Percentiles rank a stretch among this genome's conserved stretches.
phyloP scores from a whole-genome alignment of 2,797 vertebrate genomes.

The Margarornis squamiger region DNA sequence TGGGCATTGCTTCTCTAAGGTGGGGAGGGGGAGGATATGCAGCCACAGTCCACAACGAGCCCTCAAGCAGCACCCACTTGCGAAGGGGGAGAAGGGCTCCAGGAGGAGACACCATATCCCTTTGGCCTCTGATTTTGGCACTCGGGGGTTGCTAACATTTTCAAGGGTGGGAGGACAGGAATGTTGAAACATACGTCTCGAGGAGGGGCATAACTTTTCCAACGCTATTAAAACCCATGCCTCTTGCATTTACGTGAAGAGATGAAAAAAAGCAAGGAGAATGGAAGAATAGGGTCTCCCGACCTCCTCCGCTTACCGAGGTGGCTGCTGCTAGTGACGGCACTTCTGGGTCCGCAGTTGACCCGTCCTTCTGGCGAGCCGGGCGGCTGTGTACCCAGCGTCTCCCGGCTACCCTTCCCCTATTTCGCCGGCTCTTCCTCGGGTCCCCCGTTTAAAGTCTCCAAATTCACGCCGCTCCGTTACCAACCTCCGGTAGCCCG shows the following conservation, averaged over 20 bases:
- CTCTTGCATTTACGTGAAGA: background rate
- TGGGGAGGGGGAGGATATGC: background rate
- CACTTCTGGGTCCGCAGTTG: background rate
- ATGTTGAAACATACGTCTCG: background rate
- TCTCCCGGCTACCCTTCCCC: no score
- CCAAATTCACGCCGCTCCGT: background rate
- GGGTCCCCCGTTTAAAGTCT: background rate
- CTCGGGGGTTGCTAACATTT: background rate
- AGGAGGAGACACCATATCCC: background rate
- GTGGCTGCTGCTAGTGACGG: background rate
- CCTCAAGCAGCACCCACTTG: background rate
- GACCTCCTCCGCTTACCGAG: background rate
- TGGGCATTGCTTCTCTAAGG: background rate
- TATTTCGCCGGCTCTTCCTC: background rate
- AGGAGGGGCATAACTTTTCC: background rate
- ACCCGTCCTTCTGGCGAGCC: background rate
- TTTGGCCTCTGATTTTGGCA: background rate
- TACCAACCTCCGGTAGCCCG: accelerated
- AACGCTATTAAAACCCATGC: background rate
- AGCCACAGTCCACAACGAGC: background rate
- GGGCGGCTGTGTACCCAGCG: background rate
- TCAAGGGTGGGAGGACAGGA: background rate
- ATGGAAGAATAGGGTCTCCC: background rate
- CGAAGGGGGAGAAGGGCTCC: background rate
- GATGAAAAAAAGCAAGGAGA: background rate